Percentiles rank a stretch among this genome's conserved stretches.
Conservation (phyloP, 2,113 vertebrate species). For the Pagrus major region DNA sequence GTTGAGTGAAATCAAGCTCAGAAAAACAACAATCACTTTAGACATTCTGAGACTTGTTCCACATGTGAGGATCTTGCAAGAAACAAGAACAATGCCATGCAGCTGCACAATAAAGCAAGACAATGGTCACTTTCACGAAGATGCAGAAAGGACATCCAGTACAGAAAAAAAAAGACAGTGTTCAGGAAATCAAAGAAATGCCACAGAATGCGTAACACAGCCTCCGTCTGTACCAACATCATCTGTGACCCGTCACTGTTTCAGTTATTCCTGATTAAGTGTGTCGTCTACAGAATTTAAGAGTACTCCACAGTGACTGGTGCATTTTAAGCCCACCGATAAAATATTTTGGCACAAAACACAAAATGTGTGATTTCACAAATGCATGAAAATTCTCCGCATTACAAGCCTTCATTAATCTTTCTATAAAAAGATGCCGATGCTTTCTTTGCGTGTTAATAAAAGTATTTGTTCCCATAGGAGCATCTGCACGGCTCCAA, state of each 20-base stretch:
- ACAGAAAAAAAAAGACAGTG: background rate
- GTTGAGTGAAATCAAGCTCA: background rate
- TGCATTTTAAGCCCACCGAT: background rate
- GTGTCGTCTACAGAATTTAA: background rate
- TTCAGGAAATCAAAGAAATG: slow-evolving; percentile 3
- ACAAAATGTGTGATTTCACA: background rate
- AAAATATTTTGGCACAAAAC: background rate
- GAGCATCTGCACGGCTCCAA: background rate
- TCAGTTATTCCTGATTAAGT: background rate
- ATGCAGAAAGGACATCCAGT: slow-evolving; percentile 32
- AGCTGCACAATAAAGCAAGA: slow-evolving; percentile 37
- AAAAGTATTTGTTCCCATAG: background rate
- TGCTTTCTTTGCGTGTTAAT: slow-evolving; percentile 1
- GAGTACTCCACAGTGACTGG: background rate
- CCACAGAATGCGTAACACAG: slow-evolving; percentile 9
- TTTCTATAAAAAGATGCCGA: background rate
- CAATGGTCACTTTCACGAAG: slow-evolving; percentile 46
- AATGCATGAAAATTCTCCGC: background rate
- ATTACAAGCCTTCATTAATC: background rate
- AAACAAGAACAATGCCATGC: slow-evolving; percentile 8
- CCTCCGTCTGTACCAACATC: background rate
- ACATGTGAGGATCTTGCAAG: background rate
- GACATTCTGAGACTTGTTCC: slow-evolving; percentile 4
- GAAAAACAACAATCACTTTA: background rate
- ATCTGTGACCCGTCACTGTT: background rate